Base-by-base conservation (phyloP, 2,113 vertebrate species). In the Hylia prasina region DNA sequence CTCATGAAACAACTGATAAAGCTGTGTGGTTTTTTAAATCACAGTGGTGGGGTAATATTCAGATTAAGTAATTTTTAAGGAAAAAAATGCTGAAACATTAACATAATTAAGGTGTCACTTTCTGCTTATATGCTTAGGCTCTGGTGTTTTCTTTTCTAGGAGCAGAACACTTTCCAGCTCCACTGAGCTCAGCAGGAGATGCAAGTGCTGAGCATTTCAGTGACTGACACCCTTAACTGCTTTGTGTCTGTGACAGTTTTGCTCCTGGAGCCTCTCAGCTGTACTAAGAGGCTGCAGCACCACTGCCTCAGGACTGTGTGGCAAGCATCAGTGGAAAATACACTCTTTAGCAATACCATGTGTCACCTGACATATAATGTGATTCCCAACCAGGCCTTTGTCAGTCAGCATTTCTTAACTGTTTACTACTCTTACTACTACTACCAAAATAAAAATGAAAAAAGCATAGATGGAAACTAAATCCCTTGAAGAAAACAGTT, bases 1-100 rank as follows among this genome's bases (percentile, higher is more conserved):
- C 24, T 82, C n/a, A 35, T n/a, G 25, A 75, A 92, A 79, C 4
- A 14, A 63, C 28, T 19, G 42, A 61, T 40, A 48, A 73, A 50
- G 8, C 19, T 50, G 42, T 48, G 35, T 1, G 1, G 0, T 20
- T 21, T 40, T 71, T 13, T 0, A 56, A 76, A 63, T 15, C 53
- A 63, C 7, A 31, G 20, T 14, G 19, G 15, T 39, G 10, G 15
- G 27, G 0, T 39, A 72, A 75, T 15, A 71, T 9, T 73, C 35
- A 33, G 11, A 77, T 54, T 25, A 66, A 81, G 18, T 37, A 20
- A 20, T 47, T 82, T 77, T 51, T 44, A 82, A 78, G 25, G 40
- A 47, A 90, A 40, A 66, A 44, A 76, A 82, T 4, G 27, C 24
- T 10, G 11, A 85, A 64, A 31, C 5, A 48, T 60, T 47, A 63